Conservation (phyloP, 1,140 invertebrate genomes). For the Steinernema feltiae region DNA sequence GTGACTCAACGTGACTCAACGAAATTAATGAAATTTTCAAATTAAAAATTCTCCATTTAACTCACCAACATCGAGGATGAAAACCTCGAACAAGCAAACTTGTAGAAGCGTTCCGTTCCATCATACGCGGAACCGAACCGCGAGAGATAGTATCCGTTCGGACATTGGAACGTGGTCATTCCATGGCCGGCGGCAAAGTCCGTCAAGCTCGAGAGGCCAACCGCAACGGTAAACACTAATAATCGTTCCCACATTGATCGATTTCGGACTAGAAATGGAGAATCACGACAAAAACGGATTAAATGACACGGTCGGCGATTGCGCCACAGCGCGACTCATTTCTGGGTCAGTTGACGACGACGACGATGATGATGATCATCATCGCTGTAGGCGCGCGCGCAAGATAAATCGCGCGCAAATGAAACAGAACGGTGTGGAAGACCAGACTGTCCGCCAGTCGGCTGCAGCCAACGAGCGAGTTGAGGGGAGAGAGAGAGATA, state of each 20-base stretch:
- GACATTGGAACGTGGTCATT: constrained; percentile 50
- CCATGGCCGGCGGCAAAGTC: constrained; percentile 20
- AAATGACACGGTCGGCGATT: neutral
- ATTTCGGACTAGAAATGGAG: neutral
- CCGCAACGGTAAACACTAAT: neutral
- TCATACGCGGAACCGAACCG: constrained; percentile 48
- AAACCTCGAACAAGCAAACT: constrained; percentile 47
- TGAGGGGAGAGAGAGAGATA: no score
- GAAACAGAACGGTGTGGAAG: no score
- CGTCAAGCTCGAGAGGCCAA: no score
- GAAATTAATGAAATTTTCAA: no score
- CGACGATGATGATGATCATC: neutral
- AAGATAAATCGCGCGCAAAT: neutral
- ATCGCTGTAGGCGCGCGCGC: neutral
- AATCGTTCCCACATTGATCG: neutral
- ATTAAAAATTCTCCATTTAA: no score
- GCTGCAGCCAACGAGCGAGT: no score
- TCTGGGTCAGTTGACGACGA: constrained; percentile 14
- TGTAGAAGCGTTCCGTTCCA: constrained; percentile 47
- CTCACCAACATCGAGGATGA: constrained; percentile 31
- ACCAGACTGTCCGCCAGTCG: no score
- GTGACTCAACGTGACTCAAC: no score
- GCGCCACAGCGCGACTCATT: neutral
- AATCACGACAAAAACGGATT: constrained; percentile 2
- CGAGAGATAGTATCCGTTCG: constrained; percentile 46